phyloP scores from a whole-genome alignment of 2,113 vertebrate genomes.

The Pheucticus melanocephalus region DNA sequence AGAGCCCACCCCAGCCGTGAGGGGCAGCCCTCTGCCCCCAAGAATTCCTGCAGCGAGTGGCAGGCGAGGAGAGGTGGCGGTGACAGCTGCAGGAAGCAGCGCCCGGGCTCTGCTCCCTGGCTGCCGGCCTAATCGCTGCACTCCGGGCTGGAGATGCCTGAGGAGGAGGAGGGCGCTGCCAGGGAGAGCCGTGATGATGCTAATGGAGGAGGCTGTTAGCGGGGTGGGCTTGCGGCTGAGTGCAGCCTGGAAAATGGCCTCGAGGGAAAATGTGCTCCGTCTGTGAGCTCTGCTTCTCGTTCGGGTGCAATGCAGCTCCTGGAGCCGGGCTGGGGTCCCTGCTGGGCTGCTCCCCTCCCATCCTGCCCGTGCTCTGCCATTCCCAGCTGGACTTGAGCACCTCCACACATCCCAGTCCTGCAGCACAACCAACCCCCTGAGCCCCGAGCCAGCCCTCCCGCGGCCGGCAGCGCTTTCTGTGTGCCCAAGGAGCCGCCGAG shows the following conservation, averaged over 20 bases:
- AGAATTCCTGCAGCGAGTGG: rapidly evolving
- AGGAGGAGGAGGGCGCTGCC: not conserved
- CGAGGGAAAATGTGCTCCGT: not conserved
- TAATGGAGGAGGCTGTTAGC: not conserved
- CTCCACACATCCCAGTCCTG: rapidly evolving
- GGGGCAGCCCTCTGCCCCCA: not conserved
- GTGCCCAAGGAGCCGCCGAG: not conserved
- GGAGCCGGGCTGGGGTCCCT: not conserved
- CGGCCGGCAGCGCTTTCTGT: not conserved
- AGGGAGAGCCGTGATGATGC: not conserved
- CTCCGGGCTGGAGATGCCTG: not conserved
- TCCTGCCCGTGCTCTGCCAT: rapidly evolving
- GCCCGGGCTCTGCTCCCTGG: not conserved
- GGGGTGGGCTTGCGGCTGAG: not conserved
- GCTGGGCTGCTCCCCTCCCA: not conserved
- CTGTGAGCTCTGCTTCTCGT: not conserved
- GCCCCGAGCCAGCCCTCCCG: not conserved
- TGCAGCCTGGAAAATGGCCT: conserved; percentile 4
- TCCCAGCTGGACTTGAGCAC: not conserved
- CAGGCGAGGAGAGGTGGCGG: not conserved
- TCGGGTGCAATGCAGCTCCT: not conserved
- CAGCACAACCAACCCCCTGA: not conserved
- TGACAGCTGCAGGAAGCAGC: not conserved
- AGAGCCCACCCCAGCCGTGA: not conserved
- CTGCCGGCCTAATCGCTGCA: not conserved